Conservation (phyloP, 2,113 vertebrate genomes). For the Serilophus lunatus region DNA sequence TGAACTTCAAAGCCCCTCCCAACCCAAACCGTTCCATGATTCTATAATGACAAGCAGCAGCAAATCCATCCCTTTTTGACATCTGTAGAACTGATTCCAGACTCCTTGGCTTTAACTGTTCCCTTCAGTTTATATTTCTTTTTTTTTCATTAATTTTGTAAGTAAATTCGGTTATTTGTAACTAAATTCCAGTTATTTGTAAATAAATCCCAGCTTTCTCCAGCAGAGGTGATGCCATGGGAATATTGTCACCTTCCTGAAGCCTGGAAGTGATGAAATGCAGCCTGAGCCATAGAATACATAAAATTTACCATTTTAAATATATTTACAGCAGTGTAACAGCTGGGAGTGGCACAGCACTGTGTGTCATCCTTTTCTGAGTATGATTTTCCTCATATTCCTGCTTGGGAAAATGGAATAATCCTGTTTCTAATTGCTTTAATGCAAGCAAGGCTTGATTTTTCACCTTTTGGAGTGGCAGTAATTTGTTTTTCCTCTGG, state of each 20-base stretch:
- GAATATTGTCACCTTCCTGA: not conserved
- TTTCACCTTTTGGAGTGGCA: not conserved
- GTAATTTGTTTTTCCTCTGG: not conserved
- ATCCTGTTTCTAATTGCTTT: not conserved
- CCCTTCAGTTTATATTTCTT: not conserved
- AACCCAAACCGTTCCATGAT: not conserved
- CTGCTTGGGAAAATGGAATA: not conserved
- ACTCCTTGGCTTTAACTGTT: fast-evolving
- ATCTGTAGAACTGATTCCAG: fast-evolving
- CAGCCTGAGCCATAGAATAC: not conserved
- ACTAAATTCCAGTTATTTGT: not conserved
- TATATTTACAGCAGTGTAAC: not conserved
- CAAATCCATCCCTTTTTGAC: not conserved
- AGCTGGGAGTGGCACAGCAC: not conserved
- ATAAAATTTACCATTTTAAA: not conserved
- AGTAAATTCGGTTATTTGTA: not conserved
- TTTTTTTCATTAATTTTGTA: not conserved
- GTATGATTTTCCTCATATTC: fast-evolving
- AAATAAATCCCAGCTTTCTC: not conserved
- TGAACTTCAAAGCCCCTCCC: not conserved
- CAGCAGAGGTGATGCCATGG: fast-evolving
- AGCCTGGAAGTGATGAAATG: not conserved
- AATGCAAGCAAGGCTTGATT: not conserved
- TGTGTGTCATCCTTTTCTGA: fast-evolving
- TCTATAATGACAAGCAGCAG: not conserved